phyloP scores from a whole-genome alignment of 2,113 vertebrate species.

The Pungitius pungitius region DNA sequence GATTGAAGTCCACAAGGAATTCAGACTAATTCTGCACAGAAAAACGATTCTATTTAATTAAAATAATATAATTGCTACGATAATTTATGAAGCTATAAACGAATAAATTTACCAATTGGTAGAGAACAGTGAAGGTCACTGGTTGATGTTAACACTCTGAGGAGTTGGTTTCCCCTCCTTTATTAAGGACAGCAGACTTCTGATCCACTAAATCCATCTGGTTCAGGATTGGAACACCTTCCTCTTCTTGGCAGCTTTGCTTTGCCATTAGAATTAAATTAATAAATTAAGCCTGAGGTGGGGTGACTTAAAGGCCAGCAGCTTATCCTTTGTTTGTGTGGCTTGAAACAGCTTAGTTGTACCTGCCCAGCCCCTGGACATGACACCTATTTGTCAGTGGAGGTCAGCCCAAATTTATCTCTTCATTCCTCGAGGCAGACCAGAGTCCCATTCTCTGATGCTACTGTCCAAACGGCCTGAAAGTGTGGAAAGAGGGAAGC shows the following conservation, averaged over 20 bases:
- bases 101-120: background rate
- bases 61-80: background rate
- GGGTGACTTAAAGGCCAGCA: conserved; percentile 41
- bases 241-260: conserved; percentile 11
- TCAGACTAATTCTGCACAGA: background rate
- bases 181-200: conserved; percentile 4
- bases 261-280: conserved; percentile 20
- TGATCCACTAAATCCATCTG: conserved; percentile 31
- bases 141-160: background rate
- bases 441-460: background rate
- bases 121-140: background rate
- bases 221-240: conserved; percentile 21
- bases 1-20: background rate
- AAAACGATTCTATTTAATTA: background rate
- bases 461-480: background rate
- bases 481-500: background rate
- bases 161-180: too few relatives aligned
- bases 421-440: background rate
- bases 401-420: conserved; percentile 25
- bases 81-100: background rate
- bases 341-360: conserved; percentile 30
- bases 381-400: conserved; percentile 46
- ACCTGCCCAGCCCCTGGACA: conserved; percentile 28
- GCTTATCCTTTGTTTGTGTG: conserved; percentile 52
- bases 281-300: conserved; percentile 36